Percentiles rank a stretch among this genome's conserved stretches.
phyloP scores from a whole-genome alignment of 2,113 vertebrate genomes.

The Malurus elegans region DNA sequence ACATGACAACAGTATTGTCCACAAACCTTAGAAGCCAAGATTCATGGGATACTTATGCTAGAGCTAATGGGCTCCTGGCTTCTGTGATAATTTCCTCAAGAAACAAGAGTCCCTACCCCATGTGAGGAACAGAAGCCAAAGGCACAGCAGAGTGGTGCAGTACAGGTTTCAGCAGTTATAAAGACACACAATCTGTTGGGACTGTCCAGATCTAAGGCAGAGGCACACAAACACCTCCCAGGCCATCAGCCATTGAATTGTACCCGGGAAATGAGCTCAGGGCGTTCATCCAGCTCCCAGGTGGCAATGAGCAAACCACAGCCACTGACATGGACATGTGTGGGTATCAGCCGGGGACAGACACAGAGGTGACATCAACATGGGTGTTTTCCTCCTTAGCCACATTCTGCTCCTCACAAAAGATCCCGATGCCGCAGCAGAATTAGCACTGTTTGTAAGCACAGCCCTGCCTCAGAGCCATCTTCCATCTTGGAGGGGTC shows the following conservation, averaged over 20 bases:
- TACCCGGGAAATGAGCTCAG: neutral
- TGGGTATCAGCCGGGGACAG: neutral
- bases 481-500: neutral
- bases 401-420: neutral
- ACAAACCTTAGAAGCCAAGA: neutral
- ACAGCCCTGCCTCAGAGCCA: neutral
- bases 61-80: neutral
- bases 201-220: neutral
- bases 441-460: neutral
- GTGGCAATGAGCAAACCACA: neutral
- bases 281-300: neutral
- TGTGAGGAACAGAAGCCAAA: neutral
- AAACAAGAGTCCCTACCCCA: neutral
- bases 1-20: neutral
- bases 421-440: neutral
- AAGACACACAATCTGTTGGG: neutral
- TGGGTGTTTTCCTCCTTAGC: neutral
- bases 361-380: rapidly evolving
- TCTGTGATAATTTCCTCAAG: neutral
- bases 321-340: neutral
- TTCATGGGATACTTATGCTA: neutral
- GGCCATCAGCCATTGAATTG: neutral
- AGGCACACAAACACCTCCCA: neutral
- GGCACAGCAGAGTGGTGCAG: neutral
- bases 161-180: neutral